A percentile compares a stretch with the other conserved stretches of the same genome.
Conservation (phyloP, 1,140 invertebrate genomes). For the Monochamus saltuarius region DNA sequence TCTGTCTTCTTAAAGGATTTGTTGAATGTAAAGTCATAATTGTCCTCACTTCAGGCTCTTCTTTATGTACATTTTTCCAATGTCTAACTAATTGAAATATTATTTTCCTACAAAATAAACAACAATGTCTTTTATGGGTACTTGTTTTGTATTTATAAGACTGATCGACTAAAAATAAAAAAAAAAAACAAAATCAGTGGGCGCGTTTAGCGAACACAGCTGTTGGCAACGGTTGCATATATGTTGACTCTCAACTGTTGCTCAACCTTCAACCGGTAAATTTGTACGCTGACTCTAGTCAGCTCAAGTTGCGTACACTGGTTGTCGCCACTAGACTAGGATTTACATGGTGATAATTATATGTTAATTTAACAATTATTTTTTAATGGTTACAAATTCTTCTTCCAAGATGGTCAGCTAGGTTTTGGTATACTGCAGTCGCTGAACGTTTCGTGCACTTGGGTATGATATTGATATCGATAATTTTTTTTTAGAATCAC, state of each 20-base stretch:
- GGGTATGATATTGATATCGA: too few relatives aligned
- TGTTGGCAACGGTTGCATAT: too few relatives aligned
- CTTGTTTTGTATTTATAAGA: too few relatives aligned
- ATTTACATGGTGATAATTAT: not conserved
- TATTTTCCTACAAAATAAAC: slow-evolving; percentile 2
- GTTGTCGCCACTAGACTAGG: not conserved
- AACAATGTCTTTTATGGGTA: not conserved
- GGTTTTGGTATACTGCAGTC: too few relatives aligned
- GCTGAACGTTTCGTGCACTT: too few relatives aligned
- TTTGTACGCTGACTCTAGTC: too few relatives aligned
- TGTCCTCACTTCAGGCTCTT: slow-evolving; percentile 1
- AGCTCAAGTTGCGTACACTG: not conserved
- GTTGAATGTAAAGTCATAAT: slow-evolving; percentile 1
- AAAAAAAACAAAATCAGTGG: too few relatives aligned
- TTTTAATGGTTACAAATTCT: not conserved
- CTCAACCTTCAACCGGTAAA: too few relatives aligned
- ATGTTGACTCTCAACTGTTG: too few relatives aligned
- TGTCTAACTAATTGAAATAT: slow-evolving; percentile 3
- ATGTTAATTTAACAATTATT: not conserved
- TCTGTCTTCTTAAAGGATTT: slow-evolving; percentile 4
- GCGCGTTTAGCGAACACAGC: too few relatives aligned
- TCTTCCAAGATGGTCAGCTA: slow-evolving; percentile 1
- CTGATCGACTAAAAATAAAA: too few relatives aligned
- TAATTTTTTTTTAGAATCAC: too few relatives aligned
- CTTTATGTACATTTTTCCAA: slow-evolving; percentile 1